Percentiles rank a stretch among this genome's conserved stretches.
phyloP scores from a whole-genome alignment of 2,113 vertebrate genomes.

The Sinocyclocheilus grahami region DNA sequence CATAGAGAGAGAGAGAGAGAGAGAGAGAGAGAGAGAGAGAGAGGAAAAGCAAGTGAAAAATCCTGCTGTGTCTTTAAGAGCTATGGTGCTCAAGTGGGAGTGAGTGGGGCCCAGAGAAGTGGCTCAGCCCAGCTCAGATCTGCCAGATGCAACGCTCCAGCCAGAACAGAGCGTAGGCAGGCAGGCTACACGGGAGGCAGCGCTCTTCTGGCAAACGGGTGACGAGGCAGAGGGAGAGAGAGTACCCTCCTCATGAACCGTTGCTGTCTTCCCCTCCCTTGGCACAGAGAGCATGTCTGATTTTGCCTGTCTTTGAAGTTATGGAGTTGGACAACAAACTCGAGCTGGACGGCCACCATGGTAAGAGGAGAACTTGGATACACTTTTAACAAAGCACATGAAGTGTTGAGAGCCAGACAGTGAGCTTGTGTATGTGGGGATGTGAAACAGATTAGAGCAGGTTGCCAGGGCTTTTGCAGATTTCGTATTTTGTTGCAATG shows the following conservation, averaged over 20 bases:
- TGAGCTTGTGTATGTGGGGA: slow-evolving; percentile 25
- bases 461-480: neutral
- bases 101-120: slow-evolving; percentile 47
- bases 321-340: slow-evolving; percentile 79
- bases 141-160: slow-evolving; percentile 42
- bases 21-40: too few relatives aligned
- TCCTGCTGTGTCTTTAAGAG: slow-evolving; percentile 55
- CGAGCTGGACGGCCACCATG: slow-evolving; percentile 77
- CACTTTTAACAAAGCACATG: slow-evolving; percentile 39
- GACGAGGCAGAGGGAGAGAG: slow-evolving; percentile 15
- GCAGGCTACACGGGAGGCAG: slow-evolving; percentile 33
- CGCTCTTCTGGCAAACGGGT: slow-evolving; percentile 37
- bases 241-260: neutral
- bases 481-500: slow-evolving; percentile 14
- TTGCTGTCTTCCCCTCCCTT: slow-evolving; percentile 30
- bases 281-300: slow-evolving; percentile 68
- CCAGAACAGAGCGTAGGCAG: slow-evolving; percentile 3
- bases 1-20: too few relatives aligned
- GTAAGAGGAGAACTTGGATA: slow-evolving; percentile 69
- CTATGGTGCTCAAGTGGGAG: slow-evolving; percentile 24
- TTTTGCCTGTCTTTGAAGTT: slow-evolving; percentile 66
- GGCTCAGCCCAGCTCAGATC: slow-evolving; percentile 39
- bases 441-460: slow-evolving; percentile 47
- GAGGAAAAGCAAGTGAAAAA: slow-evolving; percentile 9
- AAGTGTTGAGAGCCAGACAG: slow-evolving; percentile 28